These are phyloP conservation scores for Anadara kagoshimensis DNA, from an alignment of 1,140 invertebrate species.

Conservation along the genomic window DNA sequence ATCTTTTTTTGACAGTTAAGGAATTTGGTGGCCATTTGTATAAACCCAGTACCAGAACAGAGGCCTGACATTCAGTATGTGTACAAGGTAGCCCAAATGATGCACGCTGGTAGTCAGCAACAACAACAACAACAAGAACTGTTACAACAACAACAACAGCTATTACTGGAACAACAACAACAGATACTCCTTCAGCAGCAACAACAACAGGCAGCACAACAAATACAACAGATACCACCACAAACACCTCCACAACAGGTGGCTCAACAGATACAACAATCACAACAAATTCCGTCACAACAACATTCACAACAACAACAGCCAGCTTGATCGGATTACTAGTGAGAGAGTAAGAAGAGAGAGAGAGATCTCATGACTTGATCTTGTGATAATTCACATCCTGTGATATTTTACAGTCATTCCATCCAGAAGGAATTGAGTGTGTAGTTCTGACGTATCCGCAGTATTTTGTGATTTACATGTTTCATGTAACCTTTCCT, in stretches of 20 bases:
- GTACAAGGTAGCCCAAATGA: conserved; percentile 72
- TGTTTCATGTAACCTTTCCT: too few relatives aligned
- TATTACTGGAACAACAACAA: conserved; percentile 38
- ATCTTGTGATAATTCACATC: too few relatives aligned
- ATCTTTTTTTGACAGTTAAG: conserved; percentile 75
- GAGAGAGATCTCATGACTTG: too few relatives aligned
- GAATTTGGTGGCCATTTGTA: conserved; percentile 77
- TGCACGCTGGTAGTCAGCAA: conserved; percentile 56
- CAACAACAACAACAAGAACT: conserved; percentile 44
- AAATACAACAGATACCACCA: conserved; percentile 36
- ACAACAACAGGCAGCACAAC: conserved; percentile 31
- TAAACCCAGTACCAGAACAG: conserved; percentile 78
- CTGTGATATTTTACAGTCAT: too few relatives aligned
- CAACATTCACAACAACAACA: not conserved
- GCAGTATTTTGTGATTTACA: too few relatives aligned
- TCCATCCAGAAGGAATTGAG: too few relatives aligned
- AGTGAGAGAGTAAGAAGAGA: too few relatives aligned
- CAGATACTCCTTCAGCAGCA: conserved; percentile 9
- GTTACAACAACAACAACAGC: conserved; percentile 44
- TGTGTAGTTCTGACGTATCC: too few relatives aligned
- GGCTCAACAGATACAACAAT: conserved; percentile 24
- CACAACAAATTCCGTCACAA: conserved; percentile 24
- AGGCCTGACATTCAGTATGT: conserved; percentile 78
- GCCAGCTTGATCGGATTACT: too few relatives aligned
- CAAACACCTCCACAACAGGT: conserved; percentile 37